Conservation (phyloP, 2,888 invertebrate species). For the Cerastis rubricosa region DNA sequence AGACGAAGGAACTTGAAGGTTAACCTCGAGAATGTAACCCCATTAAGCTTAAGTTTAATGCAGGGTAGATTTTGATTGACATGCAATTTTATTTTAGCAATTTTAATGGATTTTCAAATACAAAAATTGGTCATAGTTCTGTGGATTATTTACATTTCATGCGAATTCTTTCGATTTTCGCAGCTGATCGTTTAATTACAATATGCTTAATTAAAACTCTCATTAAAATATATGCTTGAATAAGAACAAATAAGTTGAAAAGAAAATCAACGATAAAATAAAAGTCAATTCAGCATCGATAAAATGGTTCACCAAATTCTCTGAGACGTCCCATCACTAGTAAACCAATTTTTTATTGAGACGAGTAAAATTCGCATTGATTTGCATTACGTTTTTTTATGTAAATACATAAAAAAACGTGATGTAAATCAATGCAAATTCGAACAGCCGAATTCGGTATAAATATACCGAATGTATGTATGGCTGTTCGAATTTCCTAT, state of each 20-base stretch:
- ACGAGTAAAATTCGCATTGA: slow-evolving; percentile 9
- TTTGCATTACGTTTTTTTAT: no score
- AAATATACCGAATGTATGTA: no score
- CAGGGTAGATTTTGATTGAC: not conserved
- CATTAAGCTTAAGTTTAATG: slow-evolving; percentile 24
- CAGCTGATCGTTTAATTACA: not conserved
- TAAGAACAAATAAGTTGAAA: not conserved
- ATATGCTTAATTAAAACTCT: not conserved
- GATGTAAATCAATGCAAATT: no score
- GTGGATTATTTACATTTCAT: not conserved
- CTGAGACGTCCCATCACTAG: slow-evolving; percentile 27
- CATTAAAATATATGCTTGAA: not conserved
- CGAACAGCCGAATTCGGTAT: no score
- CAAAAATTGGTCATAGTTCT: not conserved
- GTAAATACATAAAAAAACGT: no score
- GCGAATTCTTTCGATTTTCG: not conserved
- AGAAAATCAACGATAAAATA: not conserved
- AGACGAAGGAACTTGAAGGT: slow-evolving; percentile 40
- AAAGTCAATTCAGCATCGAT: not conserved
- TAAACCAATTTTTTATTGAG: slow-evolving; percentile 13
- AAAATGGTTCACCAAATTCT: not conserved
- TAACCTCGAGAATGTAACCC: not conserved
- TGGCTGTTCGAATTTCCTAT: not conserved
- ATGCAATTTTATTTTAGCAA: not conserved
- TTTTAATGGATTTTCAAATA: slow-evolving; percentile 12